Conservation (phyloP, 2,888 invertebrate genomes). For the Piscicola geometra region DNA sequence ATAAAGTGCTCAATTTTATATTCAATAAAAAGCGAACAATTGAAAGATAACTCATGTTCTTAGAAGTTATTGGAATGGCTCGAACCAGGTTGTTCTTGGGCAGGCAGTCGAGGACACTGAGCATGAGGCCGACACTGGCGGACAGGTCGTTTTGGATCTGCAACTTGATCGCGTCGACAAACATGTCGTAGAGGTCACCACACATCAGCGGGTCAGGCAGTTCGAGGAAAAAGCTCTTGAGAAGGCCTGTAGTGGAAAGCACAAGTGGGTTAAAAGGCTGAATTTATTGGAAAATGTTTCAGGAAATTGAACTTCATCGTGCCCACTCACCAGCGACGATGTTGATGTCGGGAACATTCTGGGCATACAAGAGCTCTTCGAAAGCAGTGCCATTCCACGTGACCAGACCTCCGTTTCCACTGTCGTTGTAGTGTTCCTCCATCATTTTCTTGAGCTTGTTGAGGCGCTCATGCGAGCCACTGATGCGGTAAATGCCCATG, state of each 20-base stretch:
- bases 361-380: slow-evolving; percentile 67
- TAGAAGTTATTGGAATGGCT: neutral
- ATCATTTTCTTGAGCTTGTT: slow-evolving; percentile 84
- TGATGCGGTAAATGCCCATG: slow-evolving; percentile 84
- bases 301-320: neutral
- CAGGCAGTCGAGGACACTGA: slow-evolving; percentile 37
- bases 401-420: slow-evolving; percentile 59
- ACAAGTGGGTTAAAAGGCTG: too few species aligned
- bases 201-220: slow-evolving; percentile 37
- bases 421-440: slow-evolving; percentile 80
- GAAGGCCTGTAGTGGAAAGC: slow-evolving; percentile 26
- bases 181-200: slow-evolving; percentile 35
- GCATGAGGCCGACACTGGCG: slow-evolving; percentile 36
- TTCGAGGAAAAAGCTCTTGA: slow-evolving; percentile 34
- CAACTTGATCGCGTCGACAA: slow-evolving; percentile 36
- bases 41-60: neutral
- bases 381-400: slow-evolving; percentile 67
- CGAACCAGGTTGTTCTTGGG: slow-evolving; percentile 36
- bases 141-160: slow-evolving; percentile 33
- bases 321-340: slow-evolving; percentile 73
- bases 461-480: slow-evolving; percentile 95
- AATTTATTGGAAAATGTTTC: neutral
- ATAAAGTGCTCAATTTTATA: too few species aligned
- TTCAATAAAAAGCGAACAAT: too few species aligned
- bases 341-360: slow-evolving; percentile 97